A percentile compares a stretch with the other conserved stretches of the same genome.
phyloP scores from a whole-genome alignment of 1,140 invertebrate genomes.

The Grapholita molesta region DNA sequence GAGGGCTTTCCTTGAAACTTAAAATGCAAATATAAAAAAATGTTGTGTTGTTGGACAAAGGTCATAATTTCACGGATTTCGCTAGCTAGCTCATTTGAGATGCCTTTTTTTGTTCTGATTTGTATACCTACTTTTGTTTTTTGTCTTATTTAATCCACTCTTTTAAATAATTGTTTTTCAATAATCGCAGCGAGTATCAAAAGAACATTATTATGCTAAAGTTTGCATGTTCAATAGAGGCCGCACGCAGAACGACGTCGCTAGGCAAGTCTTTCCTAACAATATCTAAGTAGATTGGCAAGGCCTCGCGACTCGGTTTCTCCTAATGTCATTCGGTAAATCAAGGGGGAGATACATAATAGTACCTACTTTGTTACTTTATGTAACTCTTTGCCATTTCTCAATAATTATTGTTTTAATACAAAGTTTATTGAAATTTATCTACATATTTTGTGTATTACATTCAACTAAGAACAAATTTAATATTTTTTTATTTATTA shows the following conservation, averaged over 20 bases:
- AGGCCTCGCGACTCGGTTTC: constrained; percentile 3
- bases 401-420: not conserved
- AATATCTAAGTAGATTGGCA: constrained; percentile 17
- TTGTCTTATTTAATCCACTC: too few relatives aligned
- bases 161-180: too few relatives aligned
- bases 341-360: not conserved
- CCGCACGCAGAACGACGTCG: not conserved
- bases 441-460: not conserved
- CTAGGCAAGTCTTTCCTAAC: not conserved
- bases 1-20: too few relatives aligned
- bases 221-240: not conserved
- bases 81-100: too few relatives aligned
- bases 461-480: too few relatives aligned
- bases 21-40: too few relatives aligned
- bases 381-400: not conserved
- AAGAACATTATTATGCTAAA: not conserved
- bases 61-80: too few relatives aligned
- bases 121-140: too few relatives aligned
- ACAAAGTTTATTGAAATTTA: not conserved
- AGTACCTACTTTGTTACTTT: not conserved
- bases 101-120: too few relatives aligned
- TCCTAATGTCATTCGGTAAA: not conserved
- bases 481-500: too few relatives aligned
- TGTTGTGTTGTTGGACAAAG: too few relatives aligned
- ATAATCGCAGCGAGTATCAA: too few relatives aligned